Conservation (phyloP, 1,140 invertebrate species). For the Drosophila navojoa region DNA sequence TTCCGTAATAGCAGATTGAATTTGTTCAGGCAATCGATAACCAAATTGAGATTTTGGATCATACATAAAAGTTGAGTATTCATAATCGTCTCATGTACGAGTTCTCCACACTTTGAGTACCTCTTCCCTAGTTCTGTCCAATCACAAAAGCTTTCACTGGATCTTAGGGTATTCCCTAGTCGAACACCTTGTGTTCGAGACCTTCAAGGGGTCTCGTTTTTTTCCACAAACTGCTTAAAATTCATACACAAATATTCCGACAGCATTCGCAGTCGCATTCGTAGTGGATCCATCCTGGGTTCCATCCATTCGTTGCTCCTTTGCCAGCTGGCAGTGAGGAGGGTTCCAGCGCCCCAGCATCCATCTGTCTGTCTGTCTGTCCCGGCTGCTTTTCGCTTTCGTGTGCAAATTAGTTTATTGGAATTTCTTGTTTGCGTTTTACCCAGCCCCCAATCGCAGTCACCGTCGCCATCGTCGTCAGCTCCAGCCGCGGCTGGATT, state of each 20-base stretch:
- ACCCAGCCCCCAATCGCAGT: constrained; percentile 21
- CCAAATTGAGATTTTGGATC: too few relatives aligned
- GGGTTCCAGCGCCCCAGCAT: not conserved
- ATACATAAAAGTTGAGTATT: too few relatives aligned
- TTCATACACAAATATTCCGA: constrained; percentile 73
- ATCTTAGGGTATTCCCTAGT: too few relatives aligned
- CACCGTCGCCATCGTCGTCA: not conserved
- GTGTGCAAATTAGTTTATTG: constrained; percentile 83
- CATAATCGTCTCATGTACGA: too few relatives aligned
- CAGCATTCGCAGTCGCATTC: constrained; percentile 11
- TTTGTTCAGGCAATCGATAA: too few relatives aligned
- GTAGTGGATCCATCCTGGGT: not conserved
- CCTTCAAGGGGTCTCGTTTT: constrained; percentile 25
- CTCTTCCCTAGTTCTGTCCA: too few relatives aligned
- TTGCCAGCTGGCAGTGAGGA: not conserved
- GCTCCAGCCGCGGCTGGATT: not conserved
- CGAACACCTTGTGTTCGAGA: too few relatives aligned
- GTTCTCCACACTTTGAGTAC: too few relatives aligned
- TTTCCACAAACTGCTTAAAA: constrained; percentile 75
- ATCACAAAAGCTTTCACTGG: too few relatives aligned
- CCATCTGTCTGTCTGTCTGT: constrained; percentile 57
- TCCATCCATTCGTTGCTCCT: too few relatives aligned
- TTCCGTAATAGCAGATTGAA: too few relatives aligned
- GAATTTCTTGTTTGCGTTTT: constrained; percentile 74
- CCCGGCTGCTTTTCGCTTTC: constrained; percentile 48